These are phyloP conservation scores for Hyles lineata DNA, from an alignment of 2,888 invertebrate genomes.

Conservation along the genomic window DNA sequence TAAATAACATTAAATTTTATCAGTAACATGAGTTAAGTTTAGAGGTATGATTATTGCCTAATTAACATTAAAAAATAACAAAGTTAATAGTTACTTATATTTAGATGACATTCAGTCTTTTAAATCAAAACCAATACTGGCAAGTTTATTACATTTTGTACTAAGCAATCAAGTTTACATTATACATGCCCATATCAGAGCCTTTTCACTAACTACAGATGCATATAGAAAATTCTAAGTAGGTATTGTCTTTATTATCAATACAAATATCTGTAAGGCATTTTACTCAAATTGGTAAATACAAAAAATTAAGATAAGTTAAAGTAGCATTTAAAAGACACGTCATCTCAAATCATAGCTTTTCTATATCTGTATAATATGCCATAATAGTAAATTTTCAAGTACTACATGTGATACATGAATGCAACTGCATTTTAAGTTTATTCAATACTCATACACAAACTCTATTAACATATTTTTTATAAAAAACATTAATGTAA, in stretches of 20 bases:
- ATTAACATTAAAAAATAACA: conserved; percentile 71
- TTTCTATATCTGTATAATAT: not conserved
- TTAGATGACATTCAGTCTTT: conserved; percentile 84
- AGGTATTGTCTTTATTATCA: conserved; percentile 4
- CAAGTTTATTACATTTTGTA: conserved; percentile 84
- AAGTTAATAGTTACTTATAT: conserved; percentile 62
- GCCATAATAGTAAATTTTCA: not conserved
- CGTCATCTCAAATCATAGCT: conserved; percentile 5
- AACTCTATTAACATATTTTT: not conserved
- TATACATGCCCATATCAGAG: conserved; percentile 62
- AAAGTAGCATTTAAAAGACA: conserved; percentile 2
- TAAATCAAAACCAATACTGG: conserved; percentile 84
- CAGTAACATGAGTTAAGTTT: conserved; percentile 38
- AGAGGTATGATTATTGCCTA: conserved; percentile 56
- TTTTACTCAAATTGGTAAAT: not conserved
- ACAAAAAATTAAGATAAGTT: not conserved
- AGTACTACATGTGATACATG: not conserved
- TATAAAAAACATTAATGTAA: conserved; percentile 45
- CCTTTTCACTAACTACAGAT: conserved; percentile 72
- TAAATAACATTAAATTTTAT: conserved; percentile 45
- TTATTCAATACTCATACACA: not conserved
- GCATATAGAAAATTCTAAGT: conserved; percentile 23
- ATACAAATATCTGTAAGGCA: not conserved
- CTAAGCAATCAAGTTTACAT: conserved; percentile 74
- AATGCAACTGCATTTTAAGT: conserved; percentile 9